Conservation (phyloP, 2,888 invertebrate genomes). For the Phyllotreta striolata region DNA sequence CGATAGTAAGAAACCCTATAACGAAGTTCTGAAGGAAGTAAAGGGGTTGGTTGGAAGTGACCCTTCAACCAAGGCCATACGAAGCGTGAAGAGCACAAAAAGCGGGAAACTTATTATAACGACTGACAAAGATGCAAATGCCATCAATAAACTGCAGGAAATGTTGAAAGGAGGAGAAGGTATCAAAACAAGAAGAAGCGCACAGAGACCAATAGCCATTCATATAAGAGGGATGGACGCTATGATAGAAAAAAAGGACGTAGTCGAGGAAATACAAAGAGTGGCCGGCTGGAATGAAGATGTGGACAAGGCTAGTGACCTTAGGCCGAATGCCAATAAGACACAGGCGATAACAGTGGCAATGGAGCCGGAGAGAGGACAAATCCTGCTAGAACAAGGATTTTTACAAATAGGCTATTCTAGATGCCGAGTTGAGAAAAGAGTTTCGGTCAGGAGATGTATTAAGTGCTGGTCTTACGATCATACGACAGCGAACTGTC, state of each 20-base stretch:
- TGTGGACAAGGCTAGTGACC: neutral
- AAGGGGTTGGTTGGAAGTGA: constrained; percentile 5
- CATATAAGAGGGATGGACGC: constrained; percentile 18
- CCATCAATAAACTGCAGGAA: neutral
- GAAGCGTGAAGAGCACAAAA: constrained; percentile 8
- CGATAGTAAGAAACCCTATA: neutral
- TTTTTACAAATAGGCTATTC: constrained; percentile 7
- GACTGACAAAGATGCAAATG: neutral
- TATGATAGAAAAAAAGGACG: constrained; percentile 4
- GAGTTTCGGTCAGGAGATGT: too few relatives aligned
- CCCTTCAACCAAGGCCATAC: constrained; percentile 6
- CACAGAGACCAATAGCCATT: neutral
- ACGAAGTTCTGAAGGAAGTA: constrained; percentile 6
- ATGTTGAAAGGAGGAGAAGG: neutral
- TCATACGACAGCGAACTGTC: too few relatives aligned
- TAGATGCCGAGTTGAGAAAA: constrained; percentile 1
- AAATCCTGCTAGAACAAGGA: neutral
- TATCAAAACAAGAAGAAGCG: neutral
- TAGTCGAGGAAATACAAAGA: neutral
- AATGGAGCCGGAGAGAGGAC: neutral
- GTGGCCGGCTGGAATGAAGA: neutral
- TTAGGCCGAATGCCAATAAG: neutral
- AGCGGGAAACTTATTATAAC: constrained; percentile 7
- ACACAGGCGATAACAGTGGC: constrained; percentile 12
- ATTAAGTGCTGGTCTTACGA: too few relatives aligned